Conservation (phyloP, 2,797 vertebrate genomes). For the Melopsittacus undulatus region DNA sequence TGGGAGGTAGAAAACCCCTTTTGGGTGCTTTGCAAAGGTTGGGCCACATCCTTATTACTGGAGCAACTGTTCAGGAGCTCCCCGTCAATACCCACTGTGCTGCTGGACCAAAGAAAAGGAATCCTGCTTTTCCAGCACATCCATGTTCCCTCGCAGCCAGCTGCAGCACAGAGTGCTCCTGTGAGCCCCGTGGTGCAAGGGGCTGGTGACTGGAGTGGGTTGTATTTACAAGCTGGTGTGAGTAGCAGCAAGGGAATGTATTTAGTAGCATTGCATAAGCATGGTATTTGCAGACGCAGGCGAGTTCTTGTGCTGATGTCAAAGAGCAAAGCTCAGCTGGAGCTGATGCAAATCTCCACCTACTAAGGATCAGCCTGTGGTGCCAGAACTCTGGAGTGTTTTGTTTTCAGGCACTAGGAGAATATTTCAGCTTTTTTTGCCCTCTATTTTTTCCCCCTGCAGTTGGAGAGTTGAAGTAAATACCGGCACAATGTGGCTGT, state of each 20-base stretch:
- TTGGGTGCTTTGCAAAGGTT: background rate
- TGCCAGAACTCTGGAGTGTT: slow-evolving; percentile 42
- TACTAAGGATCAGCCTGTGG: background rate
- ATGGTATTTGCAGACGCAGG: slow-evolving; percentile 15
- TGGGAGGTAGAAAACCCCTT: background rate
- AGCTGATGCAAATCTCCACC: slow-evolving; percentile 26
- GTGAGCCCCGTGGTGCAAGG: fast-evolving
- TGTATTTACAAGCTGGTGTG: background rate
- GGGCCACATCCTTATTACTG: background rate
- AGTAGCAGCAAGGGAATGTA: background rate
- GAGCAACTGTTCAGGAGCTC: background rate
- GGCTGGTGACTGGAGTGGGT: background rate
- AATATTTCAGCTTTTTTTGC: background rate
- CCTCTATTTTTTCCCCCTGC: background rate
- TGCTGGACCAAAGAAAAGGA: fast-evolving
- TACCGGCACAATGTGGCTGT: background rate
- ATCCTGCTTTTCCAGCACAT: background rate
- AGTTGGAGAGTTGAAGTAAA: background rate
- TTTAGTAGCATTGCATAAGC: slow-evolving; percentile 31
- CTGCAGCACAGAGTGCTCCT: fast-evolving
- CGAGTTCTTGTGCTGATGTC: slow-evolving; percentile 36
- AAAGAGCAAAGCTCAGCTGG: slow-evolving; percentile 55
- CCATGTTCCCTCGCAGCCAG: fast-evolving
- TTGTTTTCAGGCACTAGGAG: slow-evolving; percentile 40
- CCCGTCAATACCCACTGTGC: fast-evolving